Base-by-base conservation (phyloP, 2,888 invertebrate species). In the Mimumesa dahlbomi region DNA sequence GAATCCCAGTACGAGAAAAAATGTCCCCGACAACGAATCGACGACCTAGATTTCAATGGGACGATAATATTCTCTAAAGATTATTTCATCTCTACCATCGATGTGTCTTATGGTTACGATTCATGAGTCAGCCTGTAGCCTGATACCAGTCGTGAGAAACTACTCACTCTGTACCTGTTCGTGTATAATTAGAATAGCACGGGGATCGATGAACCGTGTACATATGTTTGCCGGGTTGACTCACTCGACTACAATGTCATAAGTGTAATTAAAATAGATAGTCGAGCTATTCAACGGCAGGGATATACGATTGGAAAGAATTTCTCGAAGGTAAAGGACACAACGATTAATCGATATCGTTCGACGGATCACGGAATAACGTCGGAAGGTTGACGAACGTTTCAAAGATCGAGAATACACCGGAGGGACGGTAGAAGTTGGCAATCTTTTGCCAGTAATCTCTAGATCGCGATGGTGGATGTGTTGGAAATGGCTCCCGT, bases 361-460 rank as follows among this genome's bases (percentile, higher is more conserved):
- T 29, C 36, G n/a, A 11, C 31, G 36, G 25, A 31, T 4, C 19
- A 0, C 13, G 43, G 49, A 46, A 69, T 46, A 56, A 67, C 61
- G 49, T 52, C 58, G 61, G 42, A 48, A 52, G 52, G 48, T 63
- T 54, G 64, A 66, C 70, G 57, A 61, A 54, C 64, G 61, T 49
- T 61, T 58, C n/a, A 73, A 74, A 71, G 72, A 75, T 70, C 70
- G 63, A 45, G 67, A 79, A 73, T 64, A 75, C 72, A 70, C 77
- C 61, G 71, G 76, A 59, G 68, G 52, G 42, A 50, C 57, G 64
- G 50, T 57, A 57, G 48, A 50, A 22, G 29, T 13, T 22, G 9
- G 64, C 61, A 79, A 84, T 84, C 82, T 82, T 77, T 67, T 72
- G 69, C 74, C 77, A 71, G 74, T 75, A 72, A 83, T 83, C 83